Evolutionary conservation across 2,113 vertebrate genomes (phyloP).

Genomic region (Cyphomyrus discorhynchus): DNA sequence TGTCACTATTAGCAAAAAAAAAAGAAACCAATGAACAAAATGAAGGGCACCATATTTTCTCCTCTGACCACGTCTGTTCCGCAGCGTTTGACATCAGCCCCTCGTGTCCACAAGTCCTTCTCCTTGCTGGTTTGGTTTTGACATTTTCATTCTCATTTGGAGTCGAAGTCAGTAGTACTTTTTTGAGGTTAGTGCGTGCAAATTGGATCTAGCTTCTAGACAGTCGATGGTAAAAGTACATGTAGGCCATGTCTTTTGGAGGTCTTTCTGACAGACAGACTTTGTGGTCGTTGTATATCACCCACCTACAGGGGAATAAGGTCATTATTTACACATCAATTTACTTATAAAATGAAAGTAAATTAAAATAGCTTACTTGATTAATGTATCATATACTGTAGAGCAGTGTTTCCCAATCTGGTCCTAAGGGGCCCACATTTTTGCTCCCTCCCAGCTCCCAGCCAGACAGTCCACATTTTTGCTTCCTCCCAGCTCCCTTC

Average conservation of each 20-base stretch:
- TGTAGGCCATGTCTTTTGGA: constrained; percentile 95
- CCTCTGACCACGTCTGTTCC: constrained; percentile 31
- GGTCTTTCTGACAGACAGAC: constrained; percentile 95
- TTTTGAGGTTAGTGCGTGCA: constrained; percentile 39
- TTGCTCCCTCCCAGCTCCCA: neutral
- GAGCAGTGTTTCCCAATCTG: neutral
- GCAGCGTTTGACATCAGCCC: constrained; percentile 32
- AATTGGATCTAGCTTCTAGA: constrained; percentile 72
- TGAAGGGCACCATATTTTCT: constrained; percentile 32
- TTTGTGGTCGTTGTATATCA: constrained; percentile 97
- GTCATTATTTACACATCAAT: neutral
- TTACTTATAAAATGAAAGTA: neutral
- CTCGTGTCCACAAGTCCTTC: constrained; percentile 35
- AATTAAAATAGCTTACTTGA: neutral
- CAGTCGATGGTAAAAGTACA: constrained; percentile 96
- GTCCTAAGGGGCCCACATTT: neutral
- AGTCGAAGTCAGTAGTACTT: constrained; percentile 57
- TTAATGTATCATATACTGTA: neutral
- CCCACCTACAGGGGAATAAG: constrained; percentile 68
- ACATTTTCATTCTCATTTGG: constrained; percentile 44
- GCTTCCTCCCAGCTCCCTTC: neutral
- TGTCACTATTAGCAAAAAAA: constrained; percentile 38
- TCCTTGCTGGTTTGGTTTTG: constrained; percentile 43
- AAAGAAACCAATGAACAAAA: constrained; percentile 38
- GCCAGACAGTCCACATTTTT: neutral